Evolutionary conservation across 1,140 invertebrate species (phyloP), one percentile per base, ranked within the genome.

Genomic region (Pachypeltis micranthus): DNA sequence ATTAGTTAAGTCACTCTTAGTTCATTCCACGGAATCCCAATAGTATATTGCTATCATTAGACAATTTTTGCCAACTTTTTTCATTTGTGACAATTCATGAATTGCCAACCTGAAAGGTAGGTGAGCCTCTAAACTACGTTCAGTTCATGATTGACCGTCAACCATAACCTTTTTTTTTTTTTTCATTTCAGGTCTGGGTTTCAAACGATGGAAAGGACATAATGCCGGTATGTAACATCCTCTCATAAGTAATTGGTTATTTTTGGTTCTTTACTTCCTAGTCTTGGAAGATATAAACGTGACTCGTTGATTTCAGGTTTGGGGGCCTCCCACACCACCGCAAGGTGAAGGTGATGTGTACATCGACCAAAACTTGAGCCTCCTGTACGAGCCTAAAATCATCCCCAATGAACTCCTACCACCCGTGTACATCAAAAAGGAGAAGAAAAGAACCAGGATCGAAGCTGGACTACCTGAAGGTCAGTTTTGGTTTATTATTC

Each of bases 311-410:
- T 70, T 70, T 66, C 75, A 96, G 93, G 85, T 96, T 80, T 97
- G 93, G 92, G 87, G 88, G 68, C 94, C 93, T 63, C 93, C 93
- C 62, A 96, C 93, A 14, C 93, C 93, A 65, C 93, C 93, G 2
- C 85, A 88, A 71, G 87, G 89, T 73, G 90, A 94, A 67, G 86
- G 86, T 72, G 93, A 96, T 74, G 83, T 94, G 10, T 96, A 95
- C 76, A 85, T 95, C 63, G 93, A 96, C 74, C 83, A 86, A 68
- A 85, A 86, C 54, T 72, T 92, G 70, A 80, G 83, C 29, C 91
- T 93, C 70, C 80, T 96, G 54, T 96, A 96, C 74, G 89, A 94
- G 63, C 80, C 79, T 62, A 83, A 81, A 12, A 79, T 87, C 12
- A 93, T 96, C 80, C 78, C 85, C 10, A 93, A 96, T 72, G 77